phyloP scores from a whole-genome alignment of 2,888 invertebrate species.

The Cryptus armator region DNA sequence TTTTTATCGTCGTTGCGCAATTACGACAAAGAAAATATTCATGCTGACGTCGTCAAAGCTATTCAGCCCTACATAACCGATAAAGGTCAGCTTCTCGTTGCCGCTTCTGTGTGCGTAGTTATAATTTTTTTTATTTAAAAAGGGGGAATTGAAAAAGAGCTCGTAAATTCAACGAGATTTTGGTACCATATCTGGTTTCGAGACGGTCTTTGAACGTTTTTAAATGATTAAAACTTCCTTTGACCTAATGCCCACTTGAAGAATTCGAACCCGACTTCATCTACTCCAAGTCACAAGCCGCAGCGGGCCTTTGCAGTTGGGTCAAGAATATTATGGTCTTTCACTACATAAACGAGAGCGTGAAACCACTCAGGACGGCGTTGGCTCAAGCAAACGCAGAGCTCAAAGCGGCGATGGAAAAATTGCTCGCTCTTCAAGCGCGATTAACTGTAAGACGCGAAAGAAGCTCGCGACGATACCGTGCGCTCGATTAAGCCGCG shows the following conservation, averaged over 20 bases:
- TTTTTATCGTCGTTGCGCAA: conserved; percentile 93
- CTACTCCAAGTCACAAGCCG: conserved; percentile 94
- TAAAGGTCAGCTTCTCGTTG: conserved; percentile 79
- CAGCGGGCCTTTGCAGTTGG: conserved; percentile 97
- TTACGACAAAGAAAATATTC: conserved; percentile 97
- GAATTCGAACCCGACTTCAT: conserved; percentile 95
- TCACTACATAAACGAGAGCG: conserved; percentile 95
- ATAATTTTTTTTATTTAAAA: not conserved
- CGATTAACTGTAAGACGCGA: conserved; percentile 87
- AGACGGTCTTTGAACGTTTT: not conserved
- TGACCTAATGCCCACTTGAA: conserved; percentile 73
- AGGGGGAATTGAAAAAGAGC: not conserved
- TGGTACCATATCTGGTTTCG: not conserved
- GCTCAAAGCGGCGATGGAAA: conserved; percentile 92
- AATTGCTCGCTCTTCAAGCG: conserved; percentile 91
- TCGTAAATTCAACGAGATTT: conserved; percentile 5
- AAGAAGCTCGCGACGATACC: conserved; percentile 18
- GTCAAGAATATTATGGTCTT: conserved; percentile 96
- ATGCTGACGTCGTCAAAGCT: conserved; percentile 94
- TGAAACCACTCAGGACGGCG: conserved; percentile 96
- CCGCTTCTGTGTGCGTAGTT: not conserved
- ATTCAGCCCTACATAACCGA: conserved; percentile 86
- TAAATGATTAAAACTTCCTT: conserved; percentile 50
- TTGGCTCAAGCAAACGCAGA: conserved; percentile 94
- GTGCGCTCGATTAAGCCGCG: conserved; percentile 31